phyloP scores from a whole-genome alignment of 1,140 invertebrate species.

The Coptotermes formosanus region DNA sequence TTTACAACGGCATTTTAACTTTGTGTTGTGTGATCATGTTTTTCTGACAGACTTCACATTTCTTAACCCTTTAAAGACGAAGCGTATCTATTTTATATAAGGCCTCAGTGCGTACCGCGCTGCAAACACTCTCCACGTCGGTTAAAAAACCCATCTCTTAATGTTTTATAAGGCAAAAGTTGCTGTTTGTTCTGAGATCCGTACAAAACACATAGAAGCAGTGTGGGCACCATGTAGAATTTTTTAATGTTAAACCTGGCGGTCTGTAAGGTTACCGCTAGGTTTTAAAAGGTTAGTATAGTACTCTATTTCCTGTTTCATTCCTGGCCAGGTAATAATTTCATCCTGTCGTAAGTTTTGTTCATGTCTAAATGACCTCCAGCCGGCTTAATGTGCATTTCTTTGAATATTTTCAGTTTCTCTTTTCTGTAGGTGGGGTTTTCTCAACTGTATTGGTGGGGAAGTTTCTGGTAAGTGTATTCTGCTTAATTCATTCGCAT shows the following conservation, averaged over 20 bases:
- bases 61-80: too few species aligned
- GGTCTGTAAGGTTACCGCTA: too few species aligned
- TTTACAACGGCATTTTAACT: conserved; percentile 26
- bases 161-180: too few species aligned
- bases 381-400: conserved; percentile 6
- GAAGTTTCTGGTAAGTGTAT: not conserved
- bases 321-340: conserved; percentile 16
- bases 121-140: too few species aligned
- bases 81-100: too few species aligned
- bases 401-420: conserved; percentile 7
- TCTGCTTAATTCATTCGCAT: conserved; percentile 43
- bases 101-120: too few species aligned
- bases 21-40: conserved; percentile 22
- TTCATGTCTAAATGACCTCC: conserved; percentile 29
- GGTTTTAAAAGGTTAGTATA: too few species aligned
- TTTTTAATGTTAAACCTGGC: too few species aligned
- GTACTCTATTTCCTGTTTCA: conserved; percentile 27
- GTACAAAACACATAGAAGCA: too few species aligned
- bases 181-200: too few species aligned
- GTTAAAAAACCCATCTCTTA: too few species aligned
- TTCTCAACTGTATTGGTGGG: not conserved
- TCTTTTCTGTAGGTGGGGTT: not conserved
- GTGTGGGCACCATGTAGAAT: too few species aligned
- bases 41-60: conserved; percentile 32
- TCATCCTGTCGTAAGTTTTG: conserved; percentile 25